Evolutionary conservation across 2,797 vertebrate species (phyloP), one percentile per base, ranked within the genome.

Genomic region (Eremophila alpestris): DNA sequence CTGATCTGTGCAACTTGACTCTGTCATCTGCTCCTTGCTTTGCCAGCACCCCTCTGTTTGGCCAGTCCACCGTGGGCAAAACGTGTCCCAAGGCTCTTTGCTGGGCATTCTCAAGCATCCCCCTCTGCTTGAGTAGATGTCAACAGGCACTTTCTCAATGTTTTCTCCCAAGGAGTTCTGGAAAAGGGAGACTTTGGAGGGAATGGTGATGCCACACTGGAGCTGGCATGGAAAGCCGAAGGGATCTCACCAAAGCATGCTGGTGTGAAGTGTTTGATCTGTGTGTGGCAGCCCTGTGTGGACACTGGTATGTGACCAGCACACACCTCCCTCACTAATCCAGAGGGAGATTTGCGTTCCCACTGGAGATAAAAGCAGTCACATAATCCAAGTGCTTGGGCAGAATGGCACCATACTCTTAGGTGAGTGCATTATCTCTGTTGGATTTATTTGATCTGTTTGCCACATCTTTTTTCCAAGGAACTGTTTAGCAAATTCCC

Each of bases 371-470:
- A 74, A 65, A 62, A 49, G 13, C 15, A 36, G 20, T 17, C 29
- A 34, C 0, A 5, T 40, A 81, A 68, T 36, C 34, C 69, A 69
- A 81, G 11, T 41, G 5, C 48, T 70, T 27, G 52, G 52, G 13
- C 27, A 70, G 34, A 24, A 45, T 54, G 26, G 8, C 22, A 58
- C 0, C 0, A 0, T 30, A 13, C 13, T 16, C 24, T 36, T 45
- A 58, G 20, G 11, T 36, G 38, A 24, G 56, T 20, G 13, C 27
- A 29, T 75, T 75, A 46, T 9, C 11, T 34, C 45, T 38, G 1
- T 19, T 29, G 18, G 16, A 38, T 75, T 63, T 59, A 26, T 22
- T 76, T 26, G 15, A 43, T 38, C 16, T 51, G 5, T 82, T 92
- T 88, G 5, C 23, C 40, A 51, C 11, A 9, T 18, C 7, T 56